A percentile compares a stretch with the other conserved stretches of the same genome.
phyloP scores from a whole-genome alignment of 2,797 vertebrate species.

The Crocodylus rhombifer region DNA sequence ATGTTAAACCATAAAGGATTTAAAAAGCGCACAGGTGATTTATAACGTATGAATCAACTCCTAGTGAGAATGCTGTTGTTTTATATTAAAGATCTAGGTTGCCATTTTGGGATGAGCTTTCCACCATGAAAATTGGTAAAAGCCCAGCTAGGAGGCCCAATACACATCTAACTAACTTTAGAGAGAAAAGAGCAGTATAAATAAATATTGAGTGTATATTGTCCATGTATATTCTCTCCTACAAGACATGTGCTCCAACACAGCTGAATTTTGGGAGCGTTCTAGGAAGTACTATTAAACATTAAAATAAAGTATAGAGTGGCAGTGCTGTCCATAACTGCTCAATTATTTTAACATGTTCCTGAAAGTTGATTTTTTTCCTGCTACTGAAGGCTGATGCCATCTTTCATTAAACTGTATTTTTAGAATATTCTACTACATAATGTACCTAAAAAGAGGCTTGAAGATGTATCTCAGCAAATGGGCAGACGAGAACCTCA shows the following conservation, averaged over 20 bases:
- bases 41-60: background rate
- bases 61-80: background rate
- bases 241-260: background rate
- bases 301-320: background rate
- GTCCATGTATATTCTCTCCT: background rate
- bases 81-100: background rate
- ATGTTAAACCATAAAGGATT: fast-evolving
- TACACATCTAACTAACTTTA: fast-evolving
- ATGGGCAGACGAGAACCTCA: no score
- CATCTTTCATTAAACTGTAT: background rate
- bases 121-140: background rate
- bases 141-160: background rate
- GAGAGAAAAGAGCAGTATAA: background rate
- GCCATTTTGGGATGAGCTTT: background rate
- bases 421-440: background rate
- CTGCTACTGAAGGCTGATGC: fast-evolving
- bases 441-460: background rate
- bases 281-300: background rate
- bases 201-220: background rate
- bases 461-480: background rate
- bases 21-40: background rate
- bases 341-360: background rate
- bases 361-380: background rate
- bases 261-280: background rate
- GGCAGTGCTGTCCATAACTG: background rate